Evolutionary conservation across 1,140 invertebrate species (phyloP).

Genomic region (Zaprionus capensis): DNA sequence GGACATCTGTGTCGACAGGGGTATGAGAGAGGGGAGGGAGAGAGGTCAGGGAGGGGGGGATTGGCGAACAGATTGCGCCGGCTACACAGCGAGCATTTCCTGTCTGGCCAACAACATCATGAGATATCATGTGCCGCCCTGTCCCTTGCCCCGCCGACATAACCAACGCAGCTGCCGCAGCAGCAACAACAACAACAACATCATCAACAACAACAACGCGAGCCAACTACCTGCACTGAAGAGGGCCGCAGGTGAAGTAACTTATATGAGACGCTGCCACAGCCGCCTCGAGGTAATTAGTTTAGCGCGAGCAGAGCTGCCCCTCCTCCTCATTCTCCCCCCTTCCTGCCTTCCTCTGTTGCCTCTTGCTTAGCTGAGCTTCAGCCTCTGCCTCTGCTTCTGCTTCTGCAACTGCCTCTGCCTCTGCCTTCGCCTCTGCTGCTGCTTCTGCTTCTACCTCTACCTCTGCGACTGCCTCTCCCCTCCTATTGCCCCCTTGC

Average conservation of each 20-base stretch:
- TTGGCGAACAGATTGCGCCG: conserved; percentile 15
- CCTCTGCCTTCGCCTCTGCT: no score
- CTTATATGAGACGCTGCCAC: conserved; percentile 60
- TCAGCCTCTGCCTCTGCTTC: no score
- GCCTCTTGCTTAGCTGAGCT: no score
- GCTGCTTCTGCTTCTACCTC: no score
- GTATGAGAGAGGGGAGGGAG: no score
- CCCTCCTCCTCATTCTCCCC: no score
- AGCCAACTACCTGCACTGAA: conserved; percentile 57
- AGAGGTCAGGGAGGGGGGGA: background rate
- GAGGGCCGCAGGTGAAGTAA: conserved; percentile 75
- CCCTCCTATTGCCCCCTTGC: no score
- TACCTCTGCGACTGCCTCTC: no score
- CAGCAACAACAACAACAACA: conserved; percentile 8
- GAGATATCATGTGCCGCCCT: conserved; percentile 57
- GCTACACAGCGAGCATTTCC: conserved; percentile 66
- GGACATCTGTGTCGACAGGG: background rate
- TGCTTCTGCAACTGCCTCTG: no score
- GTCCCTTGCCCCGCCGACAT: background rate
- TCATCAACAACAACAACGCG: background rate
- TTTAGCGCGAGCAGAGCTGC: conserved; percentile 53
- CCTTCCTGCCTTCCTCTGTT: no score
- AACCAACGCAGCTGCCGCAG: conserved; percentile 25
- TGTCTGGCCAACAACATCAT: conserved; percentile 64
- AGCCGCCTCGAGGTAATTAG: conserved; percentile 67